Base-by-base conservation (phyloP, 2,888 invertebrate genomes). In the Amphipyra berbera region DNA sequence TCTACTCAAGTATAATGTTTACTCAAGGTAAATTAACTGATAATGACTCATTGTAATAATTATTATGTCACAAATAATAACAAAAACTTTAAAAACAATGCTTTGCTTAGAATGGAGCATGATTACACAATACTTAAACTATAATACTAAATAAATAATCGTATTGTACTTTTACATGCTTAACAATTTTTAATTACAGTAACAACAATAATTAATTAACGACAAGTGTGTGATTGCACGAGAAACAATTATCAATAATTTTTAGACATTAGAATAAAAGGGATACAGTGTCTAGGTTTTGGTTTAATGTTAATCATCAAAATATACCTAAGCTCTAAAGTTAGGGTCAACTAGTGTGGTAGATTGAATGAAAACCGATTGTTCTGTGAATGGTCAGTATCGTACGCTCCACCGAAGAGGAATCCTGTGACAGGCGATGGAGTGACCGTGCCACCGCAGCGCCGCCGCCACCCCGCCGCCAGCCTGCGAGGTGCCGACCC, bases 371-470 rank as follows among this genome's bases (percentile, higher is more conserved):
- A 92, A 91, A 94, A 92, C 84, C 85, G 86, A 88, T 90, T 93
- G 83, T 95, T 94, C 92, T 94, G 89, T 91, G 82, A 91, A 91
- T 93, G 93, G 88, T 92, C 91, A 94, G 94, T 89, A 78, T 88
- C 88, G 79, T 94, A 90, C 90, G 83, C 86, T 82, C 94, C 92
- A 87, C 93, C 96, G 95, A 94, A 95, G 92, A 95, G 96, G 94
- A 96, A 96, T 86, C 96, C 96, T 81, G 96, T 96, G 92, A 96
- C 96, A 82, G 96, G 96, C 85, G 95, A 95, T 86, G 96, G 96
- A 84, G 94, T 96, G 88, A 86, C 87, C 84, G 86, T 96, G 90
- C 94, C 93, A 89, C 95, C 94, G 83, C 90, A 82, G 87, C 92
- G 95, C 66, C 93, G 95, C 80, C 90, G 92, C 86, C 92, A 93